Conservation (phyloP, 2,113 vertebrate genomes). For the Centropus unirufus region DNA sequence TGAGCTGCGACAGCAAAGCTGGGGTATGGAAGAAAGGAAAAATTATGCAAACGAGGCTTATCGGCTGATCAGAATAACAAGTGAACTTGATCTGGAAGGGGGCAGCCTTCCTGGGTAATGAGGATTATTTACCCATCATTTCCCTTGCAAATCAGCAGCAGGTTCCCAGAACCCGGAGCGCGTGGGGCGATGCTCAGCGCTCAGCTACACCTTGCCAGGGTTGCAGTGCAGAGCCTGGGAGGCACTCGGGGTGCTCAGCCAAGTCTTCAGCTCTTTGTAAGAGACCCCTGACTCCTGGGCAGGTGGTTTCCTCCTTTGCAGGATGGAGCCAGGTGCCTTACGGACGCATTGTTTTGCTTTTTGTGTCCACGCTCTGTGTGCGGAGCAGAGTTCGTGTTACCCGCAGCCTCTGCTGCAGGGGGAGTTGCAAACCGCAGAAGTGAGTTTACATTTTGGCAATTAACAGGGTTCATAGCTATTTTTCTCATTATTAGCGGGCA, state of each 20-base stretch:
- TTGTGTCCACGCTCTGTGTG: fast-evolving
- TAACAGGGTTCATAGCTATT: neutral
- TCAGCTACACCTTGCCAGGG: neutral
- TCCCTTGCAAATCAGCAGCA: slow-evolving; percentile 80
- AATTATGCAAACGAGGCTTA: neutral
- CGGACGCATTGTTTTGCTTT: neutral
- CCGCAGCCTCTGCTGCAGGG: neutral
- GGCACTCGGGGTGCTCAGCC: fast-evolving
- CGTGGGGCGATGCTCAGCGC: neutral
- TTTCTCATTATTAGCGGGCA: neutral
- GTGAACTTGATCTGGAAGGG: neutral
- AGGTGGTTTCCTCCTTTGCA: neutral
- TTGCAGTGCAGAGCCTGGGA: neutral
- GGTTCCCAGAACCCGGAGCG: slow-evolving; percentile 56
- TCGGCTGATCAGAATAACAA: neutral
- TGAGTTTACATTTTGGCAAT: neutral
- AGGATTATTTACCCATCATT: slow-evolving; percentile 77
- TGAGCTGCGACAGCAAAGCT: fast-evolving
- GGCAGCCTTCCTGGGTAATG: slow-evolving; percentile 7
- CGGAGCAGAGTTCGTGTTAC: fast-evolving
- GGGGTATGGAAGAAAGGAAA: neutral
- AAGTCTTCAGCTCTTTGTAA: neutral
- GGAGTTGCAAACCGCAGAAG: neutral
- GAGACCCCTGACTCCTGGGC: fast-evolving
- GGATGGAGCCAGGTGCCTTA: neutral